Evolutionary conservation across 1,140 invertebrate species (phyloP), one percentile per base, ranked within the genome.

Genomic region (Cotesia typhae): DNA sequence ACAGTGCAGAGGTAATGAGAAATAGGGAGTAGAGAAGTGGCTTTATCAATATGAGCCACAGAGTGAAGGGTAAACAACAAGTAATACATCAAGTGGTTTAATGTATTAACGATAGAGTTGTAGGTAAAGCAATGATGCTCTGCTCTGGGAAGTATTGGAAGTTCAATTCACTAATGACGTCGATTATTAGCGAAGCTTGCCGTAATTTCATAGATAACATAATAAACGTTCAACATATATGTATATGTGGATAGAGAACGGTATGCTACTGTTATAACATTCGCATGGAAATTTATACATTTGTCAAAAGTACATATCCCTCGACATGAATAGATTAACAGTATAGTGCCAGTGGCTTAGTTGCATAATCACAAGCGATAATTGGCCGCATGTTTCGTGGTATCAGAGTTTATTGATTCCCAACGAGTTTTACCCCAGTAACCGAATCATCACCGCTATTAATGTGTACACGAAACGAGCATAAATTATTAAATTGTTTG

Each of bases 1-100:
- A 28, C 28, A 28, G 28, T 28, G 28, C 79, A 79, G 79, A 79
- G 81, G 81, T 81, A 81, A 82, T 80, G 79, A 81, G 81, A 17
- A 20, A 51, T 20, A n/a, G 68, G 37, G 14, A 28, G 36, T 36
- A 65, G 20, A 51, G 63, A 65, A 51, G 14, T 51, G 47, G 12
- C 14, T 47, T 47, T 63, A 57, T 67, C 52, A 61, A 73, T 66
- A 73, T 65, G 72, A 59, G 28, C 65, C 38, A 20, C 35, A 52
- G 57, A 73, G 72, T 73, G 72, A 73, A 73, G 37, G 63, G 72
- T 64, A 73, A 69, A 73, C 72, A 68, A 57, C 51, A 67, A 36
- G 47, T 67, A 36, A 41, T 37, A 28, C 53, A 28, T 17, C 52
- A 67, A 67, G 41, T 65, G 63, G 35, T 51, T 53, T 59, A n/a